Base-by-base conservation (phyloP, 2,888 invertebrate species). In the Dicyrtomina minuta region DNA sequence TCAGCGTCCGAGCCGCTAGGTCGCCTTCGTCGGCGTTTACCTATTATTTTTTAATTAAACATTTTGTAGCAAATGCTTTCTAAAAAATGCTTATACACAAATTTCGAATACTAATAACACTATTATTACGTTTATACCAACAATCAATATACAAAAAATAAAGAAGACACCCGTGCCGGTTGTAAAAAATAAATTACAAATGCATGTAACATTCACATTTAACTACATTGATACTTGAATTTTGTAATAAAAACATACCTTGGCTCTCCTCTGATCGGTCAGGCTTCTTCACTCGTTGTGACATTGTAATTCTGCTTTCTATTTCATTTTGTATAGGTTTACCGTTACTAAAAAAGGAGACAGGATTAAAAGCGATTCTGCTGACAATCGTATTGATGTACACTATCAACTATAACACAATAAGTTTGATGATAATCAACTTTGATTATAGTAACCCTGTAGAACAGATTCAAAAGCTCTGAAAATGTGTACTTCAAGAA, bases 11-110 rank as follows among this genome's bases (percentile, higher is more conserved):
- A 83, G 78, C 88, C 86, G 82, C 88, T 86, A 81, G 89, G 89
- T 84, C 90, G 89, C 80, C 89, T 88, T 84, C 90, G 89, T 80
- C 89, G 88, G 84, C 89, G 86, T 84, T 90, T 90, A 81, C 73
- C 77, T 76, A 65, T 27, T 39, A n/a, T n/a, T n/a, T n/a, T n/a
- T n/a, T n/a, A n/a, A n/a, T n/a, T n/a, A n/a, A n/a, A n/a, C n/a
- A 20, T 17, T 17, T 60, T 4, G 17, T 17, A 60, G 41, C 15
- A 60, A 12, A 51, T 22, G 51, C 12, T 41, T 39, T 17, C 22
- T 55, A 15, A 8, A 15, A 55, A 27, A n/a, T n/a, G n/a, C 26
- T 41, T 39, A 59, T 41, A 59, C 41, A 41, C n/a, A 41, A 43
- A 43, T 13, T 13, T 43, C 43, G 43, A 12, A 12, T 43, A 43